Evolutionary conservation across 1,140 invertebrate genomes (phyloP).

Genomic region (Maconellicoccus hirsutus): DNA sequence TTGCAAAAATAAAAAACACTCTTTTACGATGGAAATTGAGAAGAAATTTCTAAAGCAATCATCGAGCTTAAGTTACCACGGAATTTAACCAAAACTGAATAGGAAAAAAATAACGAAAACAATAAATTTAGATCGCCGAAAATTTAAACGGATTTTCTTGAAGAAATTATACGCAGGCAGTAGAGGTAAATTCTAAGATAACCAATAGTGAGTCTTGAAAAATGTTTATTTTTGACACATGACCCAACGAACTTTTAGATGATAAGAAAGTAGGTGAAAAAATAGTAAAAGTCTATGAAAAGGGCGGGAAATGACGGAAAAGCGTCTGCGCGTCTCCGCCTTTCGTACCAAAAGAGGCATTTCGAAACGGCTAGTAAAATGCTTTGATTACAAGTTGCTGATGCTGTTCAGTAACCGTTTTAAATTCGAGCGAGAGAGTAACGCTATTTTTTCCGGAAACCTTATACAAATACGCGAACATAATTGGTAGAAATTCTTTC

Average conservation of each 20-base stretch:
- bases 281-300: conserved; percentile 20
- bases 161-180: background rate
- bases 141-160: background rate
- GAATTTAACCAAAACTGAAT: no score
- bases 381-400: background rate
- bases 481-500: conserved; percentile 9
- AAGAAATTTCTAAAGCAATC: no score
- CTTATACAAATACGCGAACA: background rate
- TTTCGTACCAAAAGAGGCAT: conserved; percentile 6
- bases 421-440: background rate
- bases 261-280: conserved; percentile 22
- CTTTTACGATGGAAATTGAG: no score
- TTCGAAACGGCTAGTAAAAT: background rate
- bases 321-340: conserved; percentile 19
- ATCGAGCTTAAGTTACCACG: no score
- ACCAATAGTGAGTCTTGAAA: conserved; percentile 8
- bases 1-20: no score
- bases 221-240: conserved; percentile 21
- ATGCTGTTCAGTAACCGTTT: background rate
- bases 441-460: background rate
- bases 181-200: background rate
- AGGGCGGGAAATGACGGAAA: background rate
- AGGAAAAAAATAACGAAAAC: no score
- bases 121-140: no score
- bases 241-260: conserved; percentile 10